Evolutionary conservation across 2,113 vertebrate species (phyloP).

Genomic region (Peromyscus polionotus): DNA sequence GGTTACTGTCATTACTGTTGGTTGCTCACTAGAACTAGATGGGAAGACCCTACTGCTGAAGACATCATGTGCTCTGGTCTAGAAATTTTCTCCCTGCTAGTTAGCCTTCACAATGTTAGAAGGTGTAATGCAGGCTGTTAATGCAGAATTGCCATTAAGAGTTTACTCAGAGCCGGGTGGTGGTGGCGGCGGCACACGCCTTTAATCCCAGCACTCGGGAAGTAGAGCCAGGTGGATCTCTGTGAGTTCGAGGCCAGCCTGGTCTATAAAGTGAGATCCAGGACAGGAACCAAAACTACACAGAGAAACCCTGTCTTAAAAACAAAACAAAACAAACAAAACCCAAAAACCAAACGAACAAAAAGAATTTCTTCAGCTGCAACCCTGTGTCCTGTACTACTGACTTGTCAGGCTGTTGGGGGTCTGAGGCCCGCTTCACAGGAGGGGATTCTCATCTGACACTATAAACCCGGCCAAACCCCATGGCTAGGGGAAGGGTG

Average conservation of each 20-base stretch:
- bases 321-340: too few relatives aligned
- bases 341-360: too few relatives aligned
- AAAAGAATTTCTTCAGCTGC: not conserved
- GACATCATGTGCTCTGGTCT: not conserved
- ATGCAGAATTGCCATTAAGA: not conserved
- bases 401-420: not conserved
- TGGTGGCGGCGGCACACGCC: too few relatives aligned
- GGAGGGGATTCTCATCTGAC: not conserved
- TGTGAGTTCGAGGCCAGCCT: too few relatives aligned
- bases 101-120: not conserved
- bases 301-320: too few relatives aligned
- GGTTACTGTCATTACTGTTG: not conserved
- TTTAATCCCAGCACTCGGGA: too few relatives aligned
- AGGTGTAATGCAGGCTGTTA: not conserved
- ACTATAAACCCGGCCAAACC: not conserved
- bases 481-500: not conserved
- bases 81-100: not conserved
- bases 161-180: too few relatives aligned
- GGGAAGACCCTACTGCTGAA: not conserved
- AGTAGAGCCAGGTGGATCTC: too few relatives aligned
- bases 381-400: not conserved
- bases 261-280: too few relatives aligned
- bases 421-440: not conserved
- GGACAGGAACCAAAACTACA: too few relatives aligned
- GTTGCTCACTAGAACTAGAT: not conserved